Conservation (phyloP, 2,888 invertebrate species). For the Doris montereyensis region DNA sequence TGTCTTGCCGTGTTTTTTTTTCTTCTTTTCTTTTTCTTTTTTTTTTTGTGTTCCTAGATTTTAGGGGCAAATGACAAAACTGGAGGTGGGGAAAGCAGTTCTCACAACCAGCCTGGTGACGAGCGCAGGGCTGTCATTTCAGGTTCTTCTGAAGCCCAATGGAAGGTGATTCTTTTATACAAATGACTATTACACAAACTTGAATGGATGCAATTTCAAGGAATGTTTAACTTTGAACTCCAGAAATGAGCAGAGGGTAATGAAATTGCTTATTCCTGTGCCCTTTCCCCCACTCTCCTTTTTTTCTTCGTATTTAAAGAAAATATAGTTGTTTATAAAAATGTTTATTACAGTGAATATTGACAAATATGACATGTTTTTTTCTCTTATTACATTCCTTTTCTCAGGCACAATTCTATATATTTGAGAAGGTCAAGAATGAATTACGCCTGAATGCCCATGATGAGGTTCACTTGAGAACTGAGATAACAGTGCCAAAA, state of each 20-base stretch:
- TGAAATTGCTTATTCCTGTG: no score
- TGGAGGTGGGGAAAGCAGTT: conserved; percentile 49
- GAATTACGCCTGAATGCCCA: conserved; percentile 67
- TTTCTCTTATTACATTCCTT: no score
- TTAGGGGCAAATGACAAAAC: conserved; percentile 44
- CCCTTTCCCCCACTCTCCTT: no score
- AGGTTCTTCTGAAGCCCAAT: conserved; percentile 95
- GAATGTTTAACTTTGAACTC: no score
- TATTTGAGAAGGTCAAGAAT: conserved; percentile 97
- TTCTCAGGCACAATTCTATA: conserved; percentile 94
- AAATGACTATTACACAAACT: no score
- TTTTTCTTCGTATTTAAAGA: no score
- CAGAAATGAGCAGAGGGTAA: no score
- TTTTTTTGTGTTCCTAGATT: conserved; percentile 25
- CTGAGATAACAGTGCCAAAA: conserved; percentile 92
- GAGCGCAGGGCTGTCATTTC: conserved; percentile 96
- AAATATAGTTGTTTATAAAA: no score
- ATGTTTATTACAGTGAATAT: no score
- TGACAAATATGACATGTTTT: no score
- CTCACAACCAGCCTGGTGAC: conserved; percentile 46
- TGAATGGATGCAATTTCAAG: no score
- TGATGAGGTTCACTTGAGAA: conserved; percentile 89
- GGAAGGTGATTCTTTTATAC: conserved; percentile 84
- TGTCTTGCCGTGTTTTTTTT: no score
- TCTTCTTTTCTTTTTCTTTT: neutral